Base-by-base conservation (phyloP, 1,140 invertebrate species). In the Dryas iulia region DNA sequence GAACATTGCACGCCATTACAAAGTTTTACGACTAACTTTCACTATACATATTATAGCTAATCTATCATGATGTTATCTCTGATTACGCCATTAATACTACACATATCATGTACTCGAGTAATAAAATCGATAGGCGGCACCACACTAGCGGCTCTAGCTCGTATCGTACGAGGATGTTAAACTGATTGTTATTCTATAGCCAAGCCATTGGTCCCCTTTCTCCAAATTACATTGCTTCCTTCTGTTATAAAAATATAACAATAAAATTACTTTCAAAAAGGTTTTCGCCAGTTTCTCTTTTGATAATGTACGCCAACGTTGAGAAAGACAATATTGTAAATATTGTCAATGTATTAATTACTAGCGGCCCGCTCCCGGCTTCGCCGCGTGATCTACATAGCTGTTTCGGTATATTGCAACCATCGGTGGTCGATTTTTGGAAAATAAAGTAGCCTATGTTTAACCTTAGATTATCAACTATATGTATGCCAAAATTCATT, bases 181-280 rank as follows among this genome's bases (percentile, higher is more conserved):
- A 56, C 47, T 70, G 53, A 70, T 70, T 70, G 62, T 70, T 70
- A 70, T 70, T 70, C 68, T 59, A 65, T 56, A 30, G 60, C 18
- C 66, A 57, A 24, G 53, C 68, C 35, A 65, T 54, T 47, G 62
- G 68, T 65, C 68, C 57, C 68, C 68, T 70, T 70, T 70, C 68
- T 65, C 61, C 62, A 70, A 70, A 69, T 62, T 69, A 69, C 57
- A 53, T 69, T 52, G 66, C 35, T 69, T 54, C 39, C 63, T 65
- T 65, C 30, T 69, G 61, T 28, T 62, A 69, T 62, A 61, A 69
- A 62, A 57, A 58, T 60, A 66, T 69, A 69, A 69, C 52, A 69
- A 69, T 69, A 62, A 69, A 69, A 69, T 31, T 18, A 61, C 28
- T 68, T 57, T 57, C 66, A 24, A 61, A 47, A 25, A 56, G 62